A percentile compares a stretch with the other conserved stretches of the same genome.
phyloP scores from a whole-genome alignment of 2,797 vertebrate species.

The Phylloscopus collybita region DNA sequence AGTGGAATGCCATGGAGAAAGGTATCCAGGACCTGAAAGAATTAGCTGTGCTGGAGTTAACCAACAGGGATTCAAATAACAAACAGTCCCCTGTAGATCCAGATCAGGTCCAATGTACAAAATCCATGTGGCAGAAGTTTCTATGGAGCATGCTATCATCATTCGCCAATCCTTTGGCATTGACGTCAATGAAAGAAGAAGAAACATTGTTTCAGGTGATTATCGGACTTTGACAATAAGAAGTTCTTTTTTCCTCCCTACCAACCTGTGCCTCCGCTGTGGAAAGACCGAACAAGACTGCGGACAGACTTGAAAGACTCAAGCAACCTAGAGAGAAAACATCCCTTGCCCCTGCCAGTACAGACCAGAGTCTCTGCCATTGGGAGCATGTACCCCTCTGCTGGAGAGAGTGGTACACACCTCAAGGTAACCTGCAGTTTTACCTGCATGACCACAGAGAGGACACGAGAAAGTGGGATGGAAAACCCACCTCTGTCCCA shows the following conservation, averaged over 20 bases:
- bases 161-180: not conserved
- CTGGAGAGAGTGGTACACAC: not conserved
- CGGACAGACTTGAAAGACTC: not conserved
- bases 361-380: not conserved
- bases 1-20: not conserved
- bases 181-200: not conserved
- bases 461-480: not conserved
- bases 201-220: not conserved
- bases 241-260: not conserved
- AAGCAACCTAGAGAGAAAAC: not conserved
- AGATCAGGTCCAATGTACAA: not conserved
- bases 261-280: not conserved
- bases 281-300: not conserved
- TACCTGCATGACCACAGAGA: not conserved
- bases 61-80: not conserved
- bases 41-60: not conserved
- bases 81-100: not conserved
- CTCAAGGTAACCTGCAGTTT: not conserved
- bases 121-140: not conserved
- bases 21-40: not conserved
- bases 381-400: not conserved
- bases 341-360: not conserved
- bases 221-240: rapidly evolving
- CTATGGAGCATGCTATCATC: rapidly evolving
- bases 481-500: not conserved